Percentiles rank a stretch among this genome's conserved stretches.
phyloP scores from a whole-genome alignment of 1,140 invertebrate species.

The Drosophila seguyi region DNA sequence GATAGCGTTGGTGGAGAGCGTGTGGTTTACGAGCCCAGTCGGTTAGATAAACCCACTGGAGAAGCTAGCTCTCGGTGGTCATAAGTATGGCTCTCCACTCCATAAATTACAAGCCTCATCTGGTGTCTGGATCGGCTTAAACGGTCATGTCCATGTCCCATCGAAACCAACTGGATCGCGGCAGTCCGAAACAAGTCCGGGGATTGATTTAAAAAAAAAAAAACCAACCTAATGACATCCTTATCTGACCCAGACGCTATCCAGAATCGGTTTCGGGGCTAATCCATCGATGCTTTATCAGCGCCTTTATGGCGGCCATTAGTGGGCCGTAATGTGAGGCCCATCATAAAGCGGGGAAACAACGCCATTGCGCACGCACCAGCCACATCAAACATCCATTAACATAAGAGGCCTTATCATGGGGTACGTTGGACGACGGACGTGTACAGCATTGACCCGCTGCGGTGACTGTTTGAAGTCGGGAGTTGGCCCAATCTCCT shows the following conservation, averaged over 20 bases:
- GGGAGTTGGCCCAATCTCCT: background rate
- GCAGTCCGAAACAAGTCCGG: background rate
- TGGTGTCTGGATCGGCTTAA: constrained; percentile 1
- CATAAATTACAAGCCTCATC: constrained; percentile 7
- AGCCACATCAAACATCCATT: constrained; percentile 43
- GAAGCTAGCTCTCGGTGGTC: too few relatives aligned
- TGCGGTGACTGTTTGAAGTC: constrained; percentile 45
- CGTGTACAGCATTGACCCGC: constrained; percentile 38
- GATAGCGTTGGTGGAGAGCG: background rate
- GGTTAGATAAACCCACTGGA: constrained; percentile 17
- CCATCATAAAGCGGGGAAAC: constrained; percentile 25
- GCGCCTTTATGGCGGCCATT: constrained; percentile 25
- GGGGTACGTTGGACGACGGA: constrained; percentile 1
- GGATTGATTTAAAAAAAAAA: too few relatives aligned
- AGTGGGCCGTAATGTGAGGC: constrained; percentile 12
- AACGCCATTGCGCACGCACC: constrained; percentile 32
- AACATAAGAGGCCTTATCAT: constrained; percentile 49
- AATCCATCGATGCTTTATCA: constrained; percentile 49
- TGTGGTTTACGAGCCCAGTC: background rate
- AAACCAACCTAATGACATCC: background rate
- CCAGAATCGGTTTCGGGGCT: constrained; percentile 18
- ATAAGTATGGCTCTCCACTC: constrained; percentile 22
- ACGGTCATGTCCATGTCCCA: constrained; percentile 26
- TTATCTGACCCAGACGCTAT: background rate
- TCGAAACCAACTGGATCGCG: constrained; percentile 7